Evolutionary conservation across 2,888 invertebrate species (phyloP).

Genomic region (Callosobruchus maculatus): DNA sequence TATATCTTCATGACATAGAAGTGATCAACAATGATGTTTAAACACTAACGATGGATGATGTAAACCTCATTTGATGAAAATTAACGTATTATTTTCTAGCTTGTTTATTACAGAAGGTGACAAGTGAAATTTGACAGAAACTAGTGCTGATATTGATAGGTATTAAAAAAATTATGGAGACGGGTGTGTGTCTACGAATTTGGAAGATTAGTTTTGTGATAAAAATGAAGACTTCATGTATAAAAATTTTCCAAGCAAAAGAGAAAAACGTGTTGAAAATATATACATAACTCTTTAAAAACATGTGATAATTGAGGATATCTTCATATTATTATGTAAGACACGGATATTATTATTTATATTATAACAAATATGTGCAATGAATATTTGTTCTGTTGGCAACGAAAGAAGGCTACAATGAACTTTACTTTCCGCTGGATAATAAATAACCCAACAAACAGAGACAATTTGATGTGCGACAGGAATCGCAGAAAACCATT

Average conservation of each 20-base stretch:
- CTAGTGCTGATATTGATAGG: not conserved
- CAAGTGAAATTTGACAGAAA: not conserved
- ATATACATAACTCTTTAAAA: constrained; percentile 23
- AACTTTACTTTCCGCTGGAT: constrained; percentile 32
- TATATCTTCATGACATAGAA: too few relatives aligned
- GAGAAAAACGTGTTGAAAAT: constrained; percentile 29
- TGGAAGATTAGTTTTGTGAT: constrained; percentile 21
- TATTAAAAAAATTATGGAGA: constrained; percentile 7
- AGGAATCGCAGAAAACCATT: not conserved
- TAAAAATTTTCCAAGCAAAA: constrained; percentile 17
- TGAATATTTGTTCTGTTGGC: constrained; percentile 40
- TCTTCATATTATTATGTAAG: constrained; percentile 36
- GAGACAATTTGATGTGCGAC: not conserved
- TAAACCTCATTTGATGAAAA: not conserved
- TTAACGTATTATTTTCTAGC: not conserved
- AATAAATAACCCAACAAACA: not conserved
- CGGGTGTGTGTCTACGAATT: constrained; percentile 9
- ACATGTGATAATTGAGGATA: constrained; percentile 46
- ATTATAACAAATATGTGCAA: constrained; percentile 38
- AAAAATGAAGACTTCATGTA: constrained; percentile 13
- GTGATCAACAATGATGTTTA: too few relatives aligned
- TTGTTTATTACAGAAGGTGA: not conserved
- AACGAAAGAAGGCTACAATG: constrained; percentile 43
- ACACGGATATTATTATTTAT: constrained; percentile 27
- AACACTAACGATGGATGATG: not conserved